Percentiles rank a stretch among this genome's conserved stretches.
Evolutionary conservation across 30 jellyfish, hydroid and myxozoan genomes (phyloP).

Genomic region (Hydra vulgaris): DNA sequence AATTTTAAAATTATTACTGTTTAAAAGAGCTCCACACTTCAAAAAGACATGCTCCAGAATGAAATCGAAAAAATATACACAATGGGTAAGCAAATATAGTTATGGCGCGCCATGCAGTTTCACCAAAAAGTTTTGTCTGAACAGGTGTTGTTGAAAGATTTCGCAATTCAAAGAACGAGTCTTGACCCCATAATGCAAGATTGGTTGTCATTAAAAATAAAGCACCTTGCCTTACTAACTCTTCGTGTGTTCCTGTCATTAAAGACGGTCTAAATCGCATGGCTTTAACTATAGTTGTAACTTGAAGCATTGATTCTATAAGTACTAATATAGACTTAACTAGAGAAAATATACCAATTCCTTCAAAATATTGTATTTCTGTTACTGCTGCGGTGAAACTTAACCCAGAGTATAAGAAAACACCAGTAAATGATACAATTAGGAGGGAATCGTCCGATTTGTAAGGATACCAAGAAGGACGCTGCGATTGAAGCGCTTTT

Average conservation of each 20-base stretch:
- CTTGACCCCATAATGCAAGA: slow-evolving; percentile 91
- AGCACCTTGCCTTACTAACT: slow-evolving; percentile 67
- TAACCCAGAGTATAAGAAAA: slow-evolving; percentile 77
- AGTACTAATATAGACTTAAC: slow-evolving; percentile 64
- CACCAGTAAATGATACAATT: slow-evolving; percentile 85
- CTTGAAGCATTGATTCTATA: slow-evolving; percentile 84
- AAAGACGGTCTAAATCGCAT: slow-evolving; percentile 57
- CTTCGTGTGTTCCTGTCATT: slow-evolving; percentile 35
- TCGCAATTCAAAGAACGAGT: slow-evolving; percentile 80
- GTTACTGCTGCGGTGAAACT: slow-evolving; percentile 81
- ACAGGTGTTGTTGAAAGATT: slow-evolving; percentile 71
- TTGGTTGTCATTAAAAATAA: slow-evolving; percentile 70
- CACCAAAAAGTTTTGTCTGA: slow-evolving; percentile 62
- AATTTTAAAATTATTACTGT: slow-evolving; percentile 26
- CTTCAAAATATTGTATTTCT: slow-evolving; percentile 42
- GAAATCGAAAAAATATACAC: slow-evolving; percentile 87
- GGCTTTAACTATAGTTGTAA: slow-evolving; percentile 79
- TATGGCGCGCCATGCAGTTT: slow-evolving; percentile 67
- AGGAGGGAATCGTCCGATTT: slow-evolving; percentile 77
- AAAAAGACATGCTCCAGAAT: slow-evolving; percentile 81
- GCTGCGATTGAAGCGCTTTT: slow-evolving; percentile 63
- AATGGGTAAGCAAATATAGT: slow-evolving; percentile 81
- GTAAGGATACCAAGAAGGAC: slow-evolving; percentile 73
- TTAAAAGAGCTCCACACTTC: slow-evolving; percentile 83
- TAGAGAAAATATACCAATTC: slow-evolving; percentile 35